Evolutionary conservation across 2,888 invertebrate genomes (phyloP), one percentile per base, ranked within the genome.

Genomic region (Trissolcus japonicus): DNA sequence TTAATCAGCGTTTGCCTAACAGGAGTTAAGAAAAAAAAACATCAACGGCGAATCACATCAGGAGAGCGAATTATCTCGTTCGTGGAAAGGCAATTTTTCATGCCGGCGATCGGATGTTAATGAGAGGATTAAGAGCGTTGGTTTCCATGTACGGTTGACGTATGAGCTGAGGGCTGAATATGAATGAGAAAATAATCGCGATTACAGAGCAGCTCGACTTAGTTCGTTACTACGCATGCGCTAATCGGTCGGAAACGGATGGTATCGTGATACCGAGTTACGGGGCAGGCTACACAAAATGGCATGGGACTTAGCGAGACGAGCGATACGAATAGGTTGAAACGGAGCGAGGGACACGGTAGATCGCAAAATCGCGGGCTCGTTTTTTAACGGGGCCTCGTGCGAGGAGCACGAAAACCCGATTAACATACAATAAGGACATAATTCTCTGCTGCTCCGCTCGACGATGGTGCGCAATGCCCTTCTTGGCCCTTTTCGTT

Each of bases 361-460:
- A 79, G 78, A 80, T 76, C 80, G 71, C 51, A 71, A 80, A 76
- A 82, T 80, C 81, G 80, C 81, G 74, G 78, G 83, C 81, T 73
- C 83, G 85, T 86, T 86, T 86, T 86, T 84, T 81, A 83, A 25
- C 73, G 69, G 65, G 80, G 66, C 35, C 81, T 81, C 82, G 80
- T 82, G 82, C 82, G 80, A 81, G 80, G 79, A 72, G 78, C 76
- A 68, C 80, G 80, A 80, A 80, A 80, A 82, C 82, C 82, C 82
- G 83, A 86, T 87, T 87, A 87, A 85, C 86, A 87, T 87, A 87
- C 86, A 87, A 87, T 87, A 86, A 84, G 86, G 82, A 85, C 86
- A 86, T 87, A 86, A 87, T 86, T 87, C 86, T 87, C 81, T 83
- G 82, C 80, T 80, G 80, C 80, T 82, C 80, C 4, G 25, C 82